Conservation (phyloP, 2,888 invertebrate genomes). For the Rhamnusium bicolor region DNA sequence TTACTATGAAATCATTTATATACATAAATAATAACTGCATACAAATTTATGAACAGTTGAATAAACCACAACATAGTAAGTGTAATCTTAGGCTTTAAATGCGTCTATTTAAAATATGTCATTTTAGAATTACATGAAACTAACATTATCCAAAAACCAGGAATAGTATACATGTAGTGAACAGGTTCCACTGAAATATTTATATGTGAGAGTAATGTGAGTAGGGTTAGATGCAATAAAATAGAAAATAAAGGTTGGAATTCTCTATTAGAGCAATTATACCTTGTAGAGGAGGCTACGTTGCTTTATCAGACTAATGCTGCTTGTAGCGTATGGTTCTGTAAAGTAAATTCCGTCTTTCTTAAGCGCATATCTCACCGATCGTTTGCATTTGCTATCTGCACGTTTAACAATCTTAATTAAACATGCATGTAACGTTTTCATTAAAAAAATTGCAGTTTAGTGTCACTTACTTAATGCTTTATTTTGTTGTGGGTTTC, state of each 20-base stretch:
- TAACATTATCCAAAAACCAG: too few relatives aligned
- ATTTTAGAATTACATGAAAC: too few relatives aligned
- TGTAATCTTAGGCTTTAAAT: too few relatives aligned
- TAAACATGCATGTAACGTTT: constrained; percentile 33
- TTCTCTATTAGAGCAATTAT: constrained; percentile 43
- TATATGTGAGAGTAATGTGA: constrained; percentile 16
- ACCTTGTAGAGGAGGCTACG: constrained; percentile 39
- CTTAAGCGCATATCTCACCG: constrained; percentile 38
- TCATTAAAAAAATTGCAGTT: constrained; percentile 28
- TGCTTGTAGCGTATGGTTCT: constrained; percentile 19
- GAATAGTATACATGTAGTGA: background rate
- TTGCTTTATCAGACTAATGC: constrained; percentile 29
- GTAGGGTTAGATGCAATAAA: constrained; percentile 14
- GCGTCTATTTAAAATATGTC: too few relatives aligned
- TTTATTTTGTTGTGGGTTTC: constrained; percentile 23
- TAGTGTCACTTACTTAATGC: constrained; percentile 32
- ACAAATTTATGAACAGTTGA: too few relatives aligned
- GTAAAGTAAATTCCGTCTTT: constrained; percentile 33
- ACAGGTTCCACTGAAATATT: constrained; percentile 3
- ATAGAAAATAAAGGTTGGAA: constrained; percentile 29
- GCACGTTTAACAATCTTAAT: constrained; percentile 30
- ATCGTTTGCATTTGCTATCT: constrained; percentile 34
- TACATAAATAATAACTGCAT: too few relatives aligned
- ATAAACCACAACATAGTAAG: too few relatives aligned
- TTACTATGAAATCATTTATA: too few relatives aligned